Percentiles rank a stretch among this genome's conserved stretches.
These are phyloP conservation scores for Spheniscus mendiculus DNA, from an alignment of 2,113 vertebrate genomes.

Conservation along the genomic window DNA sequence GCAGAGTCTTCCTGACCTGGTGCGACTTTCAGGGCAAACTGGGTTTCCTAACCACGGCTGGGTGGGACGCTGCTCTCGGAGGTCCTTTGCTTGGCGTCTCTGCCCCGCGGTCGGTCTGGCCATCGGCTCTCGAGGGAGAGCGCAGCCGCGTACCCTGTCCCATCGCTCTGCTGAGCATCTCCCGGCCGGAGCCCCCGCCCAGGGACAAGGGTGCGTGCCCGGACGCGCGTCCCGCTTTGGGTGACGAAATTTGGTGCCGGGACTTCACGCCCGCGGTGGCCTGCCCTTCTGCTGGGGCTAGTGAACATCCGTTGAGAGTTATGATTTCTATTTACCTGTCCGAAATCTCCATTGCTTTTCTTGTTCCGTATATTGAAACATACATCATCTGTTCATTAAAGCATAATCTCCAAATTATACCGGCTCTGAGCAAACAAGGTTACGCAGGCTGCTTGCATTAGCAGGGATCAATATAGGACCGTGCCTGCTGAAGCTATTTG, in stretches of 20 bases:
- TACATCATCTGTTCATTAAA: slow-evolving; percentile 52
- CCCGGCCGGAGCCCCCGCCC: not conserved
- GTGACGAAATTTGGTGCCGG: accelerated
- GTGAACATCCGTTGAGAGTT: accelerated
- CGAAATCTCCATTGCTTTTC: slow-evolving; percentile 1
- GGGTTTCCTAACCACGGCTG: accelerated
- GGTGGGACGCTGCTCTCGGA: not conserved
- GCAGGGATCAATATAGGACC: not conserved
- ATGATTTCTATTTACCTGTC: not conserved
- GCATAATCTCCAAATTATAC: not conserved
- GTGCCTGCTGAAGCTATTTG: not conserved
- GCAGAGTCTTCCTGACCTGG: not conserved
- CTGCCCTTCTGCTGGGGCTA: not conserved
- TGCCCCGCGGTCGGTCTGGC: not conserved
- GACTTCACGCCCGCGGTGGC: accelerated
- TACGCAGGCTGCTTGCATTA: not conserved
- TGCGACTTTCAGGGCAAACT: not conserved
- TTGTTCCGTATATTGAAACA: slow-evolving; percentile 9
- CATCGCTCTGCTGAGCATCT: not conserved
- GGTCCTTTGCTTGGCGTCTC: not conserved
- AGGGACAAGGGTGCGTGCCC: not conserved
- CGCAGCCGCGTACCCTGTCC: accelerated
- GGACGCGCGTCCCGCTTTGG: not conserved
- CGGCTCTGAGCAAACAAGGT: not conserved
- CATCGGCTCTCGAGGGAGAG: not conserved